Conservation (phyloP, 37 sponge, comb jelly and placozoan species). For the Oscarella lobularis region DNA sequence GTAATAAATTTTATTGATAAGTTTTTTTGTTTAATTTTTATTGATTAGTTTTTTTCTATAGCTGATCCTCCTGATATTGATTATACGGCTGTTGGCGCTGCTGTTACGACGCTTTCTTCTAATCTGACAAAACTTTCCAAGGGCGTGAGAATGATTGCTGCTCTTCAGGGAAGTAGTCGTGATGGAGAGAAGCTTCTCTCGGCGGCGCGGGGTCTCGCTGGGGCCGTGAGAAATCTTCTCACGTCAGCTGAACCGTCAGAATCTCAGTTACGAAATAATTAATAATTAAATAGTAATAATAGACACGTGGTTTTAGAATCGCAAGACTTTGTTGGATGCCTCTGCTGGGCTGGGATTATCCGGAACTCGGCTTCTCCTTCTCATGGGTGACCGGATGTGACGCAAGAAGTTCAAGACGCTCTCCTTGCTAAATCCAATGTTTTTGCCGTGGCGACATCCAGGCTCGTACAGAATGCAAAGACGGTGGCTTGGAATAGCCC, state of each 20-base stretch:
- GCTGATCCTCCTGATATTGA: constrained; percentile 75
- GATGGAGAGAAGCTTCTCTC: constrained; percentile 70
- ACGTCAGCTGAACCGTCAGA: constrained; percentile 59
- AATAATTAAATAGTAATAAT: no score
- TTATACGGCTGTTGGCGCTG: constrained; percentile 86
- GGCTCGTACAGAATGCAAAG: constrained; percentile 77
- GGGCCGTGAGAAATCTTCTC: constrained; percentile 80
- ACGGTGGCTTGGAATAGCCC: constrained; percentile 54
- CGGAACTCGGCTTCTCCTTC: constrained; percentile 49
- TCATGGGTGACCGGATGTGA: constrained; percentile 69
- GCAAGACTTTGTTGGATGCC: constrained; percentile 45
- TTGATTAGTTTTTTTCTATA: background rate
- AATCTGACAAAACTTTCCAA: constrained; percentile 91
- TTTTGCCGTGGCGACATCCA: constrained; percentile 69
- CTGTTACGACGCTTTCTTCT: constrained; percentile 84
- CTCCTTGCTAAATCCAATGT: constrained; percentile 81
- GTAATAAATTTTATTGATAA: no score
- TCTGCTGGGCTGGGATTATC: constrained; percentile 66
- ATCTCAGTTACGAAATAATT: no score
- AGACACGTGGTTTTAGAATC: constrained; percentile 30
- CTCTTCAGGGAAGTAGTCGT: constrained; percentile 34
- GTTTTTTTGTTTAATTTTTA: no score
- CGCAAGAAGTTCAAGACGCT: constrained; percentile 31
- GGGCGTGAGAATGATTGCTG: constrained; percentile 68
- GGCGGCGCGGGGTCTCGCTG: constrained; percentile 83